A percentile compares a stretch with the other conserved stretches of the same genome.
phyloP scores from a whole-genome alignment of 2,113 vertebrate species.

The Mustela lutreola region DNA sequence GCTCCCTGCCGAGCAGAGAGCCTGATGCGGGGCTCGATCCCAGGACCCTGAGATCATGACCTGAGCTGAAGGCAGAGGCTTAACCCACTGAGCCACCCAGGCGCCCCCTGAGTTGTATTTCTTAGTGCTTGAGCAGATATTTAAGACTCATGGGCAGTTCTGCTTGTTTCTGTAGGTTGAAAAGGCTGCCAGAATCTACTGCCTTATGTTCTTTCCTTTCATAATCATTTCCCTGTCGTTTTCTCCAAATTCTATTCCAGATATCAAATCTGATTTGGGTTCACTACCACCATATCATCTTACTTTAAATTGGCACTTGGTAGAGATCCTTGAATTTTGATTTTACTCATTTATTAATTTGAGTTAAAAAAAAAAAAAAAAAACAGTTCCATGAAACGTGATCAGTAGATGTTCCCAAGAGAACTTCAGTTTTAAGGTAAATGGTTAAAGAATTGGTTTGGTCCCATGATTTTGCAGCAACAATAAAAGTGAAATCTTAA shows the following conservation, averaged over 20 bases:
- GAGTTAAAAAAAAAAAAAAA: background rate
- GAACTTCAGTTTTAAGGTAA: slow-evolving; percentile 40
- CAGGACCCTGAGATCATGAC: too few species aligned
- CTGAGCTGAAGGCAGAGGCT: too few species aligned
- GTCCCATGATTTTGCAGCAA: slow-evolving; percentile 32
- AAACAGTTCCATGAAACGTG: background rate
- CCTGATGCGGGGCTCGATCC: too few species aligned
- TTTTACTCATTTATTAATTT: slow-evolving; percentile 26
- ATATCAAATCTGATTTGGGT: background rate
- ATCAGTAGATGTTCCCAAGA: background rate
- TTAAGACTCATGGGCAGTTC: background rate
- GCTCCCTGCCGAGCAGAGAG: too few species aligned
- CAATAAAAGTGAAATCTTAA: slow-evolving; percentile 35
- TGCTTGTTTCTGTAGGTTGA: background rate
- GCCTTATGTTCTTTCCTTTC: background rate
- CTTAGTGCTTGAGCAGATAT: background rate
- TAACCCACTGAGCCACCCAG: too few species aligned
- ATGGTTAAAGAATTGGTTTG: slow-evolving; percentile 28
- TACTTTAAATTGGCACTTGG: background rate
- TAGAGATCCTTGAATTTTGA: background rate
- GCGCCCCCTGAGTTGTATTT: background rate
- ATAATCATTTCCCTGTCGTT: slow-evolving; percentile 1
- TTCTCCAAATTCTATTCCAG: background rate
- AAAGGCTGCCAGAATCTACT: background rate
- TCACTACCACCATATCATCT: background rate